A percentile compares a stretch with the other conserved stretches of the same genome.
These are phyloP conservation scores for Daktulosphaira vitifoliae DNA, from an alignment of 1,140 invertebrate species.

Conservation along the genomic window DNA sequence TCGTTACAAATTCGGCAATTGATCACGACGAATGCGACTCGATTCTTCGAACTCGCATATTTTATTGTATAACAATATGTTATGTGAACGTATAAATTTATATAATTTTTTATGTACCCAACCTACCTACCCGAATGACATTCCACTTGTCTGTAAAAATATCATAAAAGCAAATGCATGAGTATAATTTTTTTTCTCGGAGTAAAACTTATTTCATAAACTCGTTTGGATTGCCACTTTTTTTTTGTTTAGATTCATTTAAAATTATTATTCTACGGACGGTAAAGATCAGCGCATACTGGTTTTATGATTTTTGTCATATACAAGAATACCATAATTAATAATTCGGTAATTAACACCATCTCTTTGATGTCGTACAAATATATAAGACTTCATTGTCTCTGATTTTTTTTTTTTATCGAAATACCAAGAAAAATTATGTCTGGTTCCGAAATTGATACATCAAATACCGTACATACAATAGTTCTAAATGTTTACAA, in stretches of 20 bases:
- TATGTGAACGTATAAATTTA: constrained; percentile 17
- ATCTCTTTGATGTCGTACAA: constrained; percentile 19
- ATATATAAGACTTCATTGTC: neutral
- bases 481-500: no score
- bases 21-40: no score
- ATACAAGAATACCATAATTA: neutral
- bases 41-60: no score
- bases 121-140: no score
- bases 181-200: neutral
- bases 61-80: neutral
- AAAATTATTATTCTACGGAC: constrained; percentile 25
- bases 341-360: constrained; percentile 32
- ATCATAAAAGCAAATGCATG: constrained; percentile 7
- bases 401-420: neutral
- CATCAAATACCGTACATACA: constrained; percentile 1
- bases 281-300: constrained; percentile 26
- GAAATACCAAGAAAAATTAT: constrained; percentile 29
- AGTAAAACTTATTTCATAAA: neutral
- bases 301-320: constrained; percentile 8
- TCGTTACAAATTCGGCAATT: no score
- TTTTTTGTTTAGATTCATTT: neutral
- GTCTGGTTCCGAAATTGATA: constrained; percentile 28
- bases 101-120: constrained; percentile 1
- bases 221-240: constrained; percentile 10
- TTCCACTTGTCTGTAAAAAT: constrained; percentile 18